Conservation (phyloP, 1,140 invertebrate genomes). For the Tetragnatha versicolor region DNA sequence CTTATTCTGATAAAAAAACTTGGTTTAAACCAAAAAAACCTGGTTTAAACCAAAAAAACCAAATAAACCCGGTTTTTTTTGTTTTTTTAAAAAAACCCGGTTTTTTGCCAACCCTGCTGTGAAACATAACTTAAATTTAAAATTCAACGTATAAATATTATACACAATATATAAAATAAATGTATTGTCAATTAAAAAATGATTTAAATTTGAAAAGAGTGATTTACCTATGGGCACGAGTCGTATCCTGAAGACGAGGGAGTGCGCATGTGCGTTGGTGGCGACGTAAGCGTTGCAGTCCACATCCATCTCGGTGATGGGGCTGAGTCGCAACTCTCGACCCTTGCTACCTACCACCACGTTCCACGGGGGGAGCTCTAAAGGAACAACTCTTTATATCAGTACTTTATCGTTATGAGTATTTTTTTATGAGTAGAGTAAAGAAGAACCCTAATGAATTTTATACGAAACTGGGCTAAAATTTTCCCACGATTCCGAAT, state of each 20-base stretch:
- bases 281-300: slow-evolving; percentile 22
- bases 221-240: not conserved
- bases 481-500: not conserved
- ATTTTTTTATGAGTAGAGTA: not conserved
- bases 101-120: not conserved
- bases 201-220: not conserved
- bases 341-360: slow-evolving; percentile 13
- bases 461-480: too few species aligned
- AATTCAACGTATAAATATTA: not conserved
- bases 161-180: not conserved
- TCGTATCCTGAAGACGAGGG: not conserved
- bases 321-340: slow-evolving; percentile 28
- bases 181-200: not conserved
- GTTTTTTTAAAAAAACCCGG: not conserved
- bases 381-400: not conserved
- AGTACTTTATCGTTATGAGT: not conserved
- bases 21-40: too few species aligned
- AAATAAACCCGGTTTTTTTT: not conserved
- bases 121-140: not conserved
- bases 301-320: slow-evolving; percentile 23
- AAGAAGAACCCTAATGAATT: too few species aligned
- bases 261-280: not conserved
- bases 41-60: not conserved
- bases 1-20: too few species aligned
- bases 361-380: slow-evolving; percentile 15